Conservation (phyloP, 1,140 invertebrate species). For the Brachionus calyciflorus region DNA sequence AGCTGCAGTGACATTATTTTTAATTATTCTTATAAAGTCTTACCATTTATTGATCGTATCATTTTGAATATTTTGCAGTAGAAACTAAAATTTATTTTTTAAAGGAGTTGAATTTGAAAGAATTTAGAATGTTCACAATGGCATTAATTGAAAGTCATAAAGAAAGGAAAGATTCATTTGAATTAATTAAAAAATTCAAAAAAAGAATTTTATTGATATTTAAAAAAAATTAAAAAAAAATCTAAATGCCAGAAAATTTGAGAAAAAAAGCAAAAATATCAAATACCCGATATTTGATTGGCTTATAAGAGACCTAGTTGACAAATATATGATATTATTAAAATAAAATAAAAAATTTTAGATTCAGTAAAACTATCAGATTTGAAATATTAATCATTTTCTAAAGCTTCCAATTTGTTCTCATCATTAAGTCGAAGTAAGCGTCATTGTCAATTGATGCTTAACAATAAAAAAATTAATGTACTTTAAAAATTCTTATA, state of each 20-base stretch:
- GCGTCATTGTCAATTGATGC: slow-evolving; percentile 57
- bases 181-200: not conserved
- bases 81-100: not conserved
- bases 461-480: slow-evolving; percentile 44
- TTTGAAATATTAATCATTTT: not conserved
- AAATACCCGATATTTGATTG: too few species aligned
- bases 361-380: not conserved
- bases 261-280: too few species aligned
- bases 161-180: slow-evolving; percentile 44
- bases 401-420: slow-evolving; percentile 55
- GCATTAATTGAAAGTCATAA: slow-evolving; percentile 53
- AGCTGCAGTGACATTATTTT: too few species aligned
- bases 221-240: too few species aligned
- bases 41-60: too few species aligned
- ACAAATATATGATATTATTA: too few species aligned
- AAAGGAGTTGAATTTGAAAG: slow-evolving; percentile 52
- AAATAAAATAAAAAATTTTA: not conserved
- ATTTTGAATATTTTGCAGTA: too few species aligned
- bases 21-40: too few species aligned
- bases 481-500: too few species aligned
- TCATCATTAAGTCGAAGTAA: slow-evolving; percentile 60
- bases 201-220: not conserved
- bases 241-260: too few species aligned
- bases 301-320: too few species aligned
- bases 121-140: slow-evolving; percentile 54